Percentiles rank a stretch among this genome's conserved stretches.
phyloP scores from a whole-genome alignment of 2,797 vertebrate species.

The Taeniopygia guttata region DNA sequence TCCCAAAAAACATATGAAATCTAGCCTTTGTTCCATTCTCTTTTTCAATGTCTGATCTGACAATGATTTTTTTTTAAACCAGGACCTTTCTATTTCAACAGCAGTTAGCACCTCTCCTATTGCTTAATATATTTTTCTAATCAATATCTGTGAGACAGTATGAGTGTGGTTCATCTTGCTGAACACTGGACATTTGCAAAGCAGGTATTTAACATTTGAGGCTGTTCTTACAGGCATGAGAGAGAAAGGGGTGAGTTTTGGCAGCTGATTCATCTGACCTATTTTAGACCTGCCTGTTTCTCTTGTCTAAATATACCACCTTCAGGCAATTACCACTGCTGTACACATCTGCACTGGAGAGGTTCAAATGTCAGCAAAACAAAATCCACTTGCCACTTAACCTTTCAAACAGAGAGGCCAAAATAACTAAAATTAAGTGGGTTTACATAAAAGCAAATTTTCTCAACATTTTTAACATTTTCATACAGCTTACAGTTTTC shows the following conservation, averaged over 20 bases:
- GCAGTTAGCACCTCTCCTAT: background rate
- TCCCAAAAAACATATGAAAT: background rate
- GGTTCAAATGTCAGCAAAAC: background rate
- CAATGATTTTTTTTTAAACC: background rate
- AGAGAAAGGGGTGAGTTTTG: background rate
- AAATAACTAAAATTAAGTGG: background rate
- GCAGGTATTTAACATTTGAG: background rate
- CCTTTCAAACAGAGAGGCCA: background rate
- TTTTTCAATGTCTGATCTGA: background rate
- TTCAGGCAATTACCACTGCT: background rate
- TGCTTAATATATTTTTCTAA: background rate
- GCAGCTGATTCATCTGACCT: background rate
- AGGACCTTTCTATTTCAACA: background rate
- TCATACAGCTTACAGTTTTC: conserved; percentile 9
- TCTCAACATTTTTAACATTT: background rate
- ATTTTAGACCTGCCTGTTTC: background rate
- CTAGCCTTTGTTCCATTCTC: background rate
- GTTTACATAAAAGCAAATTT: background rate
- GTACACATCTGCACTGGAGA: background rate
- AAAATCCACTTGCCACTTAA: background rate
- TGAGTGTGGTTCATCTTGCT: background rate
- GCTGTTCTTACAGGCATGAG: background rate
- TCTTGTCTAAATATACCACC: background rate
- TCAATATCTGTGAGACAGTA: background rate
- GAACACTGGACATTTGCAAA: background rate